Evolutionary conservation across 2,888 invertebrate genomes (phyloP).

Genomic region (Amiota mariae): DNA sequence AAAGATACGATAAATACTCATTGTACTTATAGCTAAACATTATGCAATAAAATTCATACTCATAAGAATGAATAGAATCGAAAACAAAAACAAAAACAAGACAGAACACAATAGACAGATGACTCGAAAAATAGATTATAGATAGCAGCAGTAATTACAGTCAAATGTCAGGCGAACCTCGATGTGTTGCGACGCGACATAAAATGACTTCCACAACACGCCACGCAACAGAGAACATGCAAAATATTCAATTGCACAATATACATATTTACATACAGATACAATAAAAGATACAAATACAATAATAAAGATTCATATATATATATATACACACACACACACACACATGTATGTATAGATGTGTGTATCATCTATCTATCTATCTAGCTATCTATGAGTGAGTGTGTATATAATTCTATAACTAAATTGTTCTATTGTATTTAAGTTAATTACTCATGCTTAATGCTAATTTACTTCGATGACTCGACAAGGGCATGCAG

Average conservation of each 20-base stretch:
- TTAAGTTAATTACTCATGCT: conserved; percentile 65
- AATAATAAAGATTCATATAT: conserved; percentile 1
- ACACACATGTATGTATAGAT: background rate
- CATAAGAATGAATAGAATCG: background rate
- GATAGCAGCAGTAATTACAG: conserved; percentile 53
- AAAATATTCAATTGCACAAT: conserved; percentile 59
- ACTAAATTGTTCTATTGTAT: conserved; percentile 66
- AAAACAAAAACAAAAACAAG: conserved; percentile 13
- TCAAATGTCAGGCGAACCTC: conserved; percentile 47
- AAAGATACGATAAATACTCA: too few relatives aligned
- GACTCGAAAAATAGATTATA: conserved; percentile 22
- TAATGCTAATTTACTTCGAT: conserved; percentile 59
- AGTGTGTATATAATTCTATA: conserved; percentile 51
- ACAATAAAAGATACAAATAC: background rate
- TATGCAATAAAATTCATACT: too few relatives aligned
- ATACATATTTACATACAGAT: background rate
- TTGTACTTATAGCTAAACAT: too few relatives aligned
- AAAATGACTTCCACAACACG: conserved; percentile 23
- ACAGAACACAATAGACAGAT: conserved; percentile 9
- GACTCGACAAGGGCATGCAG: conserved; percentile 14
- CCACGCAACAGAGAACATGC: conserved; percentile 35
- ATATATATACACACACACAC: too few relatives aligned
- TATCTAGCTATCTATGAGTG: background rate
- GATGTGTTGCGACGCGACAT: background rate
- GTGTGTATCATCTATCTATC: background rate